phyloP scores from a whole-genome alignment of 64 coral and sea anemone species.

The Porites lutea region DNA sequence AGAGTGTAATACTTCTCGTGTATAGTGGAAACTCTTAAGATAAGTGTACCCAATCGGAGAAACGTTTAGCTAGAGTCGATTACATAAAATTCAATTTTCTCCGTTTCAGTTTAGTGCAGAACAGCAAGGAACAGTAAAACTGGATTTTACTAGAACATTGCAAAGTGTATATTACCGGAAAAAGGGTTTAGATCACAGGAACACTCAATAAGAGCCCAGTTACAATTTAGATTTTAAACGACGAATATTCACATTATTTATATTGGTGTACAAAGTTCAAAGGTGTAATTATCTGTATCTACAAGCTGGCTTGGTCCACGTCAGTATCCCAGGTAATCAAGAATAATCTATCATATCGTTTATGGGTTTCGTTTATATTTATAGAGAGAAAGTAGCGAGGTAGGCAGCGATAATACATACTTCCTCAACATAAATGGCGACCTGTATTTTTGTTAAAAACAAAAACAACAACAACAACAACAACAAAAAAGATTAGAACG shows the following conservation, averaged over 20 bases:
- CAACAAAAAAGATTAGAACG: no score
- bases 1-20: background rate
- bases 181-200: background rate
- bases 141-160: constrained; percentile 24
- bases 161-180: background rate
- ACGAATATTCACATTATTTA: constrained; percentile 53
- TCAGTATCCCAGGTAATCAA: background rate
- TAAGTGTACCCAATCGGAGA: background rate
- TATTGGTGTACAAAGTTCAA: constrained; percentile 53
- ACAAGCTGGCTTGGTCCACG: background rate
- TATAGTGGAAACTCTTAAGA: background rate
- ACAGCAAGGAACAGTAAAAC: constrained; percentile 12
- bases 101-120: background rate
- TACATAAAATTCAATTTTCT: background rate
- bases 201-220: constrained; percentile 5
- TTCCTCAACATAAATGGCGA: no score
- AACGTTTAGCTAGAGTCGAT: background rate
- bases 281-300: constrained; percentile 39
- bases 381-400: background rate
- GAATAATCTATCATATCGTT: background rate
- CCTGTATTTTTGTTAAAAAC: no score
- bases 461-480: no score
- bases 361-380: background rate
- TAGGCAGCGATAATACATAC: background rate
- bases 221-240: constrained; percentile 37